These are phyloP conservation scores for Nomada flava DNA, from an alignment of 2,888 invertebrate genomes.

Conservation along the genomic window DNA sequence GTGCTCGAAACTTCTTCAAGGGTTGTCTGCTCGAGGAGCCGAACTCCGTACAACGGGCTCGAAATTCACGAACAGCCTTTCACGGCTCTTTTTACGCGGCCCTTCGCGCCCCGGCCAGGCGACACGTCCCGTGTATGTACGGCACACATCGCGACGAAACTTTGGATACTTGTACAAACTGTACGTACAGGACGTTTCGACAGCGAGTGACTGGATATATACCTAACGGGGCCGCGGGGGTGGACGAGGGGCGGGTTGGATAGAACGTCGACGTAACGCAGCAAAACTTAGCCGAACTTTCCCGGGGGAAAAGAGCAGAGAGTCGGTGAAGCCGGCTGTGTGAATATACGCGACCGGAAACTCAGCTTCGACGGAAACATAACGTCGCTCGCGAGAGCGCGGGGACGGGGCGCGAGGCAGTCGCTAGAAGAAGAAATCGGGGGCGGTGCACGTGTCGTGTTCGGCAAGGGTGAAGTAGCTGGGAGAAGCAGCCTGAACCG, in stretches of 20 bases:
- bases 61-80: constrained; percentile 26
- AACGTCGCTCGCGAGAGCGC: constrained; percentile 67
- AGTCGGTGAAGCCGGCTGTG: constrained; percentile 43
- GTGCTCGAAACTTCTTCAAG: constrained; percentile 13
- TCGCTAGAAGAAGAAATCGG: constrained; percentile 64
- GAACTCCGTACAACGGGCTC: constrained; percentile 4
- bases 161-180: constrained; percentile 77
- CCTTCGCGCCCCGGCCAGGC: constrained; percentile 17
- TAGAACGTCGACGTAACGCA: constrained; percentile 63
- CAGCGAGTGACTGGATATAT: constrained; percentile 57
- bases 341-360: constrained; percentile 65
- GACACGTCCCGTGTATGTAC: constrained; percentile 36
- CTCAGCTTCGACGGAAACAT: constrained; percentile 71
- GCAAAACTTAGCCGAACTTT: constrained; percentile 75
- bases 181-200: constrained; percentile 74
- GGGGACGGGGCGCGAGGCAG: constrained; percentile 63
- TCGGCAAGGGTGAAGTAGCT: constrained; percentile 57
- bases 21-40: constrained; percentile 1
- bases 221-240: neutral
- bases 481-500: constrained; percentile 35
- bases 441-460: constrained; percentile 63
- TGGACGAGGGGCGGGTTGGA: constrained; percentile 47
- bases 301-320: constrained; percentile 66
- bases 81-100: constrained; percentile 24
- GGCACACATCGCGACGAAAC: constrained; percentile 72